Percentiles rank a stretch among this genome's conserved stretches.
Evolutionary conservation across 2,797 vertebrate species (phyloP).

Genomic region (Picus viridis): DNA sequence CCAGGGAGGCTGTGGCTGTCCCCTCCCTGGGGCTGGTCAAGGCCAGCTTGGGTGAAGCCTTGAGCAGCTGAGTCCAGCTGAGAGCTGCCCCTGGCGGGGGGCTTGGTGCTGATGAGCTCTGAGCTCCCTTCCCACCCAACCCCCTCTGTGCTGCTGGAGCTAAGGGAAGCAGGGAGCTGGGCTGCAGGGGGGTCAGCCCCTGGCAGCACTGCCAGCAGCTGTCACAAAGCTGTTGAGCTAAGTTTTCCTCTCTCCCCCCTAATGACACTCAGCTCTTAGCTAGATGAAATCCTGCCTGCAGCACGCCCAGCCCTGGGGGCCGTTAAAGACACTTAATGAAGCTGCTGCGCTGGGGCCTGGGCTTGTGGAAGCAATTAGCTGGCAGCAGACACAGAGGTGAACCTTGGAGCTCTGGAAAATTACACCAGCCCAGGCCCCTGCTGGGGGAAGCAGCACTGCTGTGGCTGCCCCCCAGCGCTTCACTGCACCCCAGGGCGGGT

Average conservation of each 20-base stretch:
- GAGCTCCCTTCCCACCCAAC: no score
- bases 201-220: neutral
- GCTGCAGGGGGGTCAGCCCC: no score
- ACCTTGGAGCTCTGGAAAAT: neutral
- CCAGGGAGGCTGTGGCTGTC: no score
- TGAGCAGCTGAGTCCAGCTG: no score
- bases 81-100: no score
- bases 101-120: no score
- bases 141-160: no score
- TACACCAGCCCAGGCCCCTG: neutral
- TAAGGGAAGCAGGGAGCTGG: no score
- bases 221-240: neutral
- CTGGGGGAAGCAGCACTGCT: neutral
- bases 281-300: neutral
- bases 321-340: constrained; percentile 4
- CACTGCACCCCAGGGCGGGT: neutral
- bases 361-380: neutral
- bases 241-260: neutral
- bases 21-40: no score
- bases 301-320: neutral
- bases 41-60: no score
- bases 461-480: neutral
- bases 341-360: neutral
- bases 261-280: neutral
- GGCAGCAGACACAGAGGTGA: neutral